These are phyloP conservation scores for Acrocephalus scirpaceus DNA, from an alignment of 2,797 vertebrate species.

Conservation along the genomic window DNA sequence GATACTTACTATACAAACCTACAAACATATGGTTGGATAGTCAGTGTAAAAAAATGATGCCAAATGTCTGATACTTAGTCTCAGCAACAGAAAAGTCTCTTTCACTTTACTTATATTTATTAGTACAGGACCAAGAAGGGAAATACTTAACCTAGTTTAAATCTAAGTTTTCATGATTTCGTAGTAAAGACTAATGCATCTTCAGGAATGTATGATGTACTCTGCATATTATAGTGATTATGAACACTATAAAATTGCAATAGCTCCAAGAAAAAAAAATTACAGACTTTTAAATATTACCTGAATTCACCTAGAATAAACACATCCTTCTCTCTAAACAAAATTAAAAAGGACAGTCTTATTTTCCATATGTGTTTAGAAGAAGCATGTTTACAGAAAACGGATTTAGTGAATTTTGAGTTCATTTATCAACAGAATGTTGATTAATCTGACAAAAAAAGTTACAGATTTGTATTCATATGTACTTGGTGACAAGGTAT, in stretches of 20 bases:
- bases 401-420: neutral
- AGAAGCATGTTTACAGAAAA: neutral
- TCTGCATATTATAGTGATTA: neutral
- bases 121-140: neutral
- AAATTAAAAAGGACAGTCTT: neutral
- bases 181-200: neutral
- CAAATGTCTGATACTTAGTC: neutral
- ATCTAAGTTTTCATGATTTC: neutral
- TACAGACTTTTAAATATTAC: neutral
- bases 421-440: neutral
- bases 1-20: neutral
- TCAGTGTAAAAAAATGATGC: neutral
- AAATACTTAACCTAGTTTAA: neutral
- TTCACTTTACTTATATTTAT: neutral
- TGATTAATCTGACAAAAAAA: neutral
- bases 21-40: neutral
- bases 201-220: neutral
- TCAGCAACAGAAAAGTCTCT: neutral
- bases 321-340: neutral
- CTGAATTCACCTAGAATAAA: neutral
- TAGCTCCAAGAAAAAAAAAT: neutral
- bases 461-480: neutral
- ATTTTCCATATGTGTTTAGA: neutral
- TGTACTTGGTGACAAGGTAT: neutral
- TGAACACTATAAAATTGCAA: neutral